These are phyloP conservation scores for Bolinopsis microptera DNA, from an alignment of 37 sponge, comb jelly and placozoan species.

Conservation along the genomic window DNA sequence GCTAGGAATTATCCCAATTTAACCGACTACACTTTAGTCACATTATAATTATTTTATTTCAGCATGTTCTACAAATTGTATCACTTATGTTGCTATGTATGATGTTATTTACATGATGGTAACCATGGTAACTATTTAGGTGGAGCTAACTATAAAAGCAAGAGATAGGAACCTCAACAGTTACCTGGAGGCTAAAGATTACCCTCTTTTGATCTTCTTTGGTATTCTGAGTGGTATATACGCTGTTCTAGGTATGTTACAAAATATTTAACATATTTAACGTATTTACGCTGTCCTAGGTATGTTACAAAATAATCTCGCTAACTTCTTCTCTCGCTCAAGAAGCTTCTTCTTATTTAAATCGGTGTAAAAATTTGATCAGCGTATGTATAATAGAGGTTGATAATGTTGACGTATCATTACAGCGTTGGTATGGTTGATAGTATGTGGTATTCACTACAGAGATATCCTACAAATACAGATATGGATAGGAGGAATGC, in stretches of 20 bases:
- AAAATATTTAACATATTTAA: background rate
- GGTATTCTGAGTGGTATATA: background rate
- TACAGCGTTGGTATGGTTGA: slow-evolving; percentile 25
- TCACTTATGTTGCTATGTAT: too few relatives aligned
- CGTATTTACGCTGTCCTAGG: too few relatives aligned
- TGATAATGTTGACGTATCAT: too few relatives aligned
- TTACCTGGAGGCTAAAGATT: slow-evolving; percentile 41
- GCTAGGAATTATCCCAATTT: too few relatives aligned
- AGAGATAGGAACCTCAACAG: background rate
- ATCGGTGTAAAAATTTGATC: too few relatives aligned
- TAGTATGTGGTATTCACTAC: slow-evolving; percentile 17
- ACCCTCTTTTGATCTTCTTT: slow-evolving; percentile 53
- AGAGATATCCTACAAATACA: slow-evolving; percentile 36
- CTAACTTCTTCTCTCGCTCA: background rate
- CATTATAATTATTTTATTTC: too few relatives aligned
- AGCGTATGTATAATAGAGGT: too few relatives aligned
- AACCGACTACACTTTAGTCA: too few relatives aligned
- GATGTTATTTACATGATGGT: background rate
- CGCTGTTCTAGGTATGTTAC: too few relatives aligned
- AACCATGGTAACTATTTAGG: background rate
- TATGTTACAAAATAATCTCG: background rate
- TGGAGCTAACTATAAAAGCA: background rate
- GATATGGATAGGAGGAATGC: slow-evolving; percentile 47
- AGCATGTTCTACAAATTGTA: too few relatives aligned
- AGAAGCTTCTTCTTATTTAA: background rate